Evolutionary conservation across 2,888 invertebrate genomes (phyloP).

Genomic region (Molorchus minor): DNA sequence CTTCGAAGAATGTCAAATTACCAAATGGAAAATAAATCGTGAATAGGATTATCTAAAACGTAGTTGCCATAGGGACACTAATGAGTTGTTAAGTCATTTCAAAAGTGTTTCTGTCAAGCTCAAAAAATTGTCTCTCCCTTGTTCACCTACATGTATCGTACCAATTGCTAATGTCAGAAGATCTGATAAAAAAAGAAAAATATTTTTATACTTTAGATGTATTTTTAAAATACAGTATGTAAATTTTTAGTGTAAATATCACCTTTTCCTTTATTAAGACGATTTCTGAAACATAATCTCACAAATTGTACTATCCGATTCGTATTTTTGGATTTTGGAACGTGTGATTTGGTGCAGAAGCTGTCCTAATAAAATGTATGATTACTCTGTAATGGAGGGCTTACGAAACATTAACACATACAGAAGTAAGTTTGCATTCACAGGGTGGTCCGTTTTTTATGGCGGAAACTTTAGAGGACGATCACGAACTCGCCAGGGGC

Average conservation of each 20-base stretch:
- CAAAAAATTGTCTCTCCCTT: neutral
- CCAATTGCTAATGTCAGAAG: too few relatives aligned
- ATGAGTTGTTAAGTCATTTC: too few relatives aligned
- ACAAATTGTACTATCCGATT: neutral
- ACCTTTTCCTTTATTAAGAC: neutral
- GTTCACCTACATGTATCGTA: neutral
- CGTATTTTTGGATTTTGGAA: too few relatives aligned
- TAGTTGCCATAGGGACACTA: too few relatives aligned
- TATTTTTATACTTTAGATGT: conserved; percentile 9
- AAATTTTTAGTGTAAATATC: neutral
- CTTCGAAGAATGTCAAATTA: too few relatives aligned
- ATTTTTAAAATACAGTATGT: neutral
- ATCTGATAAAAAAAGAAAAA: conserved; percentile 10
- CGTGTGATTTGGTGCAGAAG: too few relatives aligned
- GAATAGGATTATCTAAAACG: too few relatives aligned
- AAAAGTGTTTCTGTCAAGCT: too few relatives aligned
- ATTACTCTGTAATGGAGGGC: neutral
- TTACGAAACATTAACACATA: neutral
- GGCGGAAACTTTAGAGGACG: too few relatives aligned
- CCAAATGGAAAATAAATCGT: too few relatives aligned
- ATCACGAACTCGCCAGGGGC: too few relatives aligned
- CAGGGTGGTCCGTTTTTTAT: neutral
- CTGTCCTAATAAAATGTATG: too few relatives aligned
- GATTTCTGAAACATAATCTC: neutral
- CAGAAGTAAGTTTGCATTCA: neutral